Evolutionary conservation across 2,797 vertebrate species (phyloP).

Genomic region (Australoheros facetus): DNA sequence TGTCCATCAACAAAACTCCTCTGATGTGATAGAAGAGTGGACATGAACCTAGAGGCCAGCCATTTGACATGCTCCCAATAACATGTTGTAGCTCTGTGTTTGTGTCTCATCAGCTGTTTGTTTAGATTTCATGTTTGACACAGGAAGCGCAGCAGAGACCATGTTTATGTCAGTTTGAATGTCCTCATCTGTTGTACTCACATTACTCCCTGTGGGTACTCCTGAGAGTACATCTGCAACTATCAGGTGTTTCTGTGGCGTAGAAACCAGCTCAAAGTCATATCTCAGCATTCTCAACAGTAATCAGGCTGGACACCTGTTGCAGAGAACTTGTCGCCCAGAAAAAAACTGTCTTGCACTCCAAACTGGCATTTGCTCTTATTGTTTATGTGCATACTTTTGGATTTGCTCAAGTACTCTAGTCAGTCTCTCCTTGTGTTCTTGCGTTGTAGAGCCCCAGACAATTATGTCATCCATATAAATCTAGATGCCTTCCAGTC

Average conservation of each 20-base stretch:
- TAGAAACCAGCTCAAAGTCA: slow-evolving; percentile 29
- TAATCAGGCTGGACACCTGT: neutral
- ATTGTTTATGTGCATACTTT: slow-evolving; percentile 5
- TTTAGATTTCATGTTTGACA: too few relatives aligned
- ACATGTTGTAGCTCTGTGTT: too few relatives aligned
- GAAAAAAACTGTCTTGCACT: neutral
- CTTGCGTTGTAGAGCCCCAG: slow-evolving; percentile 5
- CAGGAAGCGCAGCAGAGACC: too few relatives aligned
- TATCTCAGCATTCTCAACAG: slow-evolving; percentile 34
- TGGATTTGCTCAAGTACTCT: neutral
- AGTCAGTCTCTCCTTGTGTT: neutral
- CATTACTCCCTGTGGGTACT: too few relatives aligned
- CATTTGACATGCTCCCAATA: too few relatives aligned
- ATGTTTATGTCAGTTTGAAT: too few relatives aligned
- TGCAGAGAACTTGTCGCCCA: neutral
- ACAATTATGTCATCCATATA: slow-evolving; percentile 17
- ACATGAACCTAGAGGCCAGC: too few relatives aligned
- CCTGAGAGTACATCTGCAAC: too few relatives aligned
- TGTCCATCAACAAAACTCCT: too few relatives aligned
- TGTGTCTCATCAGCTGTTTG: too few relatives aligned
- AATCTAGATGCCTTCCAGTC: neutral
- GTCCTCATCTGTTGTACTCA: too few relatives aligned
- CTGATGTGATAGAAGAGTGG: too few relatives aligned
- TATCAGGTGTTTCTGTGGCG: neutral
- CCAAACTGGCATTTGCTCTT: neutral